Evolutionary conservation across 2,888 invertebrate genomes (phyloP).

Genomic region (Bugulina stolonifera): DNA sequence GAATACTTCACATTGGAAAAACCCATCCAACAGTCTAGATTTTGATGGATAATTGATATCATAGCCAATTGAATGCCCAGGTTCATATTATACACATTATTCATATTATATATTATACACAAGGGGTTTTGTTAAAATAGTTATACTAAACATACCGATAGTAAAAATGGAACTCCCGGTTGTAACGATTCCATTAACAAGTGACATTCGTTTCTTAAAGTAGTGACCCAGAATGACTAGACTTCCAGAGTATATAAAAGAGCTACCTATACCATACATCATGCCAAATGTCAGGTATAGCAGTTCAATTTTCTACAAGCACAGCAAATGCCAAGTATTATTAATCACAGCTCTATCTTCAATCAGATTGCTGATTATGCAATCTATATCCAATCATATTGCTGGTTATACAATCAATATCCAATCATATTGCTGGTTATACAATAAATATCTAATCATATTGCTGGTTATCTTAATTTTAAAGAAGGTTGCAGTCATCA

Average conservation of each 20-base stretch:
- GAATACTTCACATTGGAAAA: background rate
- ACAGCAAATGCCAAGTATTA: background rate
- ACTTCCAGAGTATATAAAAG: constrained; percentile 84
- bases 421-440: background rate
- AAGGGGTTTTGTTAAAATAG: no score
- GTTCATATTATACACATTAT: background rate
- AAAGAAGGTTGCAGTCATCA: no score
- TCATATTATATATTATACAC: no score
- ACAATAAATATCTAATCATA: background rate
- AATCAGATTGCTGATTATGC: background rate
- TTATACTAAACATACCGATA: constrained; percentile 57
- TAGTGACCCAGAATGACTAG: constrained; percentile 87
- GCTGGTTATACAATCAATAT: background rate
- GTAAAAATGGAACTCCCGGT: constrained; percentile 86
- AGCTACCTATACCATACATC: constrained; percentile 80
- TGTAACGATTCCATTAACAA: constrained; percentile 84
- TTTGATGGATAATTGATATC: no score
- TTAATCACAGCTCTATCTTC: background rate
- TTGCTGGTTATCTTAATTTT: background rate
- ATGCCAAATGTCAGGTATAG: constrained; percentile 82
- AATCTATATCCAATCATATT: background rate
- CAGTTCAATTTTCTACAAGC: constrained; percentile 57
- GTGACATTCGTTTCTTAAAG: constrained; percentile 72
- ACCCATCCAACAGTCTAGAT: background rate
- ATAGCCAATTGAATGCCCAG: background rate